Conservation (phyloP, 2,888 invertebrate species). For the Conops quadrifasciatus region DNA sequence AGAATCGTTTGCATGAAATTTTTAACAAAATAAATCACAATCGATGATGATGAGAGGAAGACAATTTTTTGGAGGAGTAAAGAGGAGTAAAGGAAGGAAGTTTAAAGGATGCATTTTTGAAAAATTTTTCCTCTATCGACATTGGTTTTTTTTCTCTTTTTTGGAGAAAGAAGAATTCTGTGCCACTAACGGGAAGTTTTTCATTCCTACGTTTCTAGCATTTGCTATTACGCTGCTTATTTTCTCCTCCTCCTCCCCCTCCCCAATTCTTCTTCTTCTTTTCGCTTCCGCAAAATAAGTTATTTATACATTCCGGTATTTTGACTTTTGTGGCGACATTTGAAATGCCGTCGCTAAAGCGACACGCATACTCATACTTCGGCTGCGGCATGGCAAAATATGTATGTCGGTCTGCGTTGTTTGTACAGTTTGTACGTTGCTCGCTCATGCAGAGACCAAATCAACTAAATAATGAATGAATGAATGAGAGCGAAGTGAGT, state of each 20-base stretch:
- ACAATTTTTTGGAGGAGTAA: not conserved
- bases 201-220: too few species aligned
- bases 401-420: too few species aligned
- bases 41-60: too few species aligned
- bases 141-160: not conserved
- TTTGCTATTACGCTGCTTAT: too few species aligned
- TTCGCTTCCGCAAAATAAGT: not conserved
- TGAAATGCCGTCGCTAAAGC: conserved; percentile 31
- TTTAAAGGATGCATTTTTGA: not conserved
- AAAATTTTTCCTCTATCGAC: too few species aligned
- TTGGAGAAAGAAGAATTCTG: not conserved
- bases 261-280: not conserved
- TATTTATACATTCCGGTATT: conserved; percentile 8
- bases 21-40: conserved; percentile 29
- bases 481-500: not conserved
- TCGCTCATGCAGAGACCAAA: too few species aligned
- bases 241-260: not conserved
- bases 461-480: conserved; percentile 20
- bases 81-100: not conserved
- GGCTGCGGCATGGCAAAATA: not conserved
- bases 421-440: too few species aligned
- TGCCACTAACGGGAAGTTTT: too few species aligned
- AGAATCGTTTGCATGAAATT: conserved; percentile 24
- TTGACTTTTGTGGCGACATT: conserved; percentile 18
- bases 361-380: not conserved